Percentiles rank a stretch among this genome's conserved stretches.
Evolutionary conservation across 2,113 vertebrate genomes (phyloP).

Genomic region (Oreochromis spilurus): DNA sequence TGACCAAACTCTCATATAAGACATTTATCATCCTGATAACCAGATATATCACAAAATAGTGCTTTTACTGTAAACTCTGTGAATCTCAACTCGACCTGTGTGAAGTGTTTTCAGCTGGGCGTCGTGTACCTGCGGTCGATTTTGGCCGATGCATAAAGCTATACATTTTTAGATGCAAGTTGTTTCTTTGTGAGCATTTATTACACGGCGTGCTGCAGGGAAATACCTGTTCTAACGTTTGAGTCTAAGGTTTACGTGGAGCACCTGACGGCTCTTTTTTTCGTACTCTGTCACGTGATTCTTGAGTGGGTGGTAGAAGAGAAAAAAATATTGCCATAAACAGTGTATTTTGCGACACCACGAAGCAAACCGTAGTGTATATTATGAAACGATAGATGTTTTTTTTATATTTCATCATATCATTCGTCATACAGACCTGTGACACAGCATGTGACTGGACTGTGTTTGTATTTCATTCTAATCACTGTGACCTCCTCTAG

Average conservation of each 20-base stretch:
- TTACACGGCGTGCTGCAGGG: not conserved
- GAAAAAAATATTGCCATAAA: not conserved
- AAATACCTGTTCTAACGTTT: fast-evolving
- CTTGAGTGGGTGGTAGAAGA: not conserved
- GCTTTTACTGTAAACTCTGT: not conserved
- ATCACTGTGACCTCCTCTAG: conserved; percentile 29
- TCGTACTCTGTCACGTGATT: not conserved
- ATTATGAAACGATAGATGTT: not conserved
- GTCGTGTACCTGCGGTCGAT: not conserved
- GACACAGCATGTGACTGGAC: not conserved
- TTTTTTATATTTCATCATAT: not conserved
- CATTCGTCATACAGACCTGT: not conserved
- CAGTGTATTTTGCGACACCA: not conserved
- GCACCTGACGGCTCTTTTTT: not conserved
- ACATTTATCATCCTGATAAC: not conserved
- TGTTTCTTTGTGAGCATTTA: not conserved
- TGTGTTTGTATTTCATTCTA: not conserved
- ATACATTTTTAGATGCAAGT: not conserved
- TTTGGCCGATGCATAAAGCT: not conserved
- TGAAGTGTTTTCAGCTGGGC: not conserved
- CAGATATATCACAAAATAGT: not conserved
- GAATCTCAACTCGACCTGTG: not conserved
- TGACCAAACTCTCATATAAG: not conserved
- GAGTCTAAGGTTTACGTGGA: not conserved
- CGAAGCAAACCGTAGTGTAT: not conserved